Evolutionary conservation across 2,888 invertebrate species (phyloP).

Genomic region (Brenthis ino): DNA sequence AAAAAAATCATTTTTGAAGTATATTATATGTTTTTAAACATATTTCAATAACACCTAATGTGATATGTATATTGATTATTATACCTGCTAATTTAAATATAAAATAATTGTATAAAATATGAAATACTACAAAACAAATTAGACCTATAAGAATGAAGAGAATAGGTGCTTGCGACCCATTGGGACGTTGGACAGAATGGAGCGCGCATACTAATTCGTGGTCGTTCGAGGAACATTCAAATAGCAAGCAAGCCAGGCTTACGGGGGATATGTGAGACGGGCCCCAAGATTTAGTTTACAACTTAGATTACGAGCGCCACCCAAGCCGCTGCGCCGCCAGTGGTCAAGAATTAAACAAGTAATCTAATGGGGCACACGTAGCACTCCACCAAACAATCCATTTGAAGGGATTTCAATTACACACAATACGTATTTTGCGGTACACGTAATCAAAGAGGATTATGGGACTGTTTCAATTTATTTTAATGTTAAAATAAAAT

Average conservation of each 20-base stretch:
- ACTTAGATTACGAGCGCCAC: constrained; percentile 72
- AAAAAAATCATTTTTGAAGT: not conserved
- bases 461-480: constrained; percentile 42
- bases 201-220: constrained; percentile 80
- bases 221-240: constrained; percentile 74
- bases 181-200: constrained; percentile 71
- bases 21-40: constrained; percentile 13
- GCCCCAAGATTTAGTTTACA: constrained; percentile 79
- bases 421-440: constrained; percentile 48
- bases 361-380: constrained; percentile 67
- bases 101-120: no score
- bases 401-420: constrained; percentile 62
- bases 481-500: constrained; percentile 44
- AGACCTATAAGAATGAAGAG: constrained; percentile 46
- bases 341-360: constrained; percentile 81
- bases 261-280: constrained; percentile 77
- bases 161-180: constrained; percentile 67
- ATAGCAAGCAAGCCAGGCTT: constrained; percentile 73
- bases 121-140: not conserved
- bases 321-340: constrained; percentile 48
- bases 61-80: no score
- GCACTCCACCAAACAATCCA: constrained; percentile 55
- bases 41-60: not conserved
- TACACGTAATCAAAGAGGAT: constrained; percentile 46
- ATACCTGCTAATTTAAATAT: no score